These are phyloP conservation scores for Ceratoteleas bidentatus DNA, from an alignment of 1,140 invertebrate species.

Conservation along the genomic window DNA sequence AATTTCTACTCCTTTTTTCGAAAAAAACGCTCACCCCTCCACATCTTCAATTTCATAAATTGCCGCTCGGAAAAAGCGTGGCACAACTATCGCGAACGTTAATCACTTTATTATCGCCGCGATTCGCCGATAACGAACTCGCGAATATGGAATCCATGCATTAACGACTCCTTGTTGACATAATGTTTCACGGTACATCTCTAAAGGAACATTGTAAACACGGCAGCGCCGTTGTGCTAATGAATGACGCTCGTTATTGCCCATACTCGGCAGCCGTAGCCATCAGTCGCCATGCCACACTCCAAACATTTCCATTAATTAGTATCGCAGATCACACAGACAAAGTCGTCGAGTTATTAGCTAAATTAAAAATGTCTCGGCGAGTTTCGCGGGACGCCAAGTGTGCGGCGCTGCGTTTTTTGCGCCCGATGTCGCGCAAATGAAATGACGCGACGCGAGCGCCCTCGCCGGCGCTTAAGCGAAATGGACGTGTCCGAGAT, in stretches of 20 bases:
- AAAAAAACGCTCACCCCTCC: too few relatives aligned
- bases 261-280: conserved; percentile 58
- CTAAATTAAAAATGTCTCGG: conserved; percentile 64
- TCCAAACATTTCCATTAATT: conserved; percentile 67
- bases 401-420: conserved; percentile 6
- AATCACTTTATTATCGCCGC: conserved; percentile 55
- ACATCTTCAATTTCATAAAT: too few relatives aligned
- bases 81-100: conserved; percentile 17
- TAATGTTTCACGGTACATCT: conserved; percentile 62
- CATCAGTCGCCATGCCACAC: conserved; percentile 59
- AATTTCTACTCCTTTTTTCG: too few relatives aligned
- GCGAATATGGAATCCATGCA: conserved; percentile 60
- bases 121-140: conserved; percentile 43
- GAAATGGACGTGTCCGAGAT: conserved; percentile 25
- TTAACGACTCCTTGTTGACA: conserved; percentile 65
- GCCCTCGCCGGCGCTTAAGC: conserved; percentile 12
- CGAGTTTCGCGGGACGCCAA: conserved; percentile 14
- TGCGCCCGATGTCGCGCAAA: neutral
- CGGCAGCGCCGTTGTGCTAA: conserved; percentile 61
- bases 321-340: conserved; percentile 61
- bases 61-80: conserved; percentile 12
- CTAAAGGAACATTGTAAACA: conserved; percentile 67
- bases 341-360: conserved; percentile 60
- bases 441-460: conserved; percentile 24
- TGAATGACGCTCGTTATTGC: conserved; percentile 66